Evolutionary conservation across 2,797 vertebrate genomes (phyloP), one percentile per base, ranked within the genome.

Genomic region (Chiroxiphia lanceolata): DNA sequence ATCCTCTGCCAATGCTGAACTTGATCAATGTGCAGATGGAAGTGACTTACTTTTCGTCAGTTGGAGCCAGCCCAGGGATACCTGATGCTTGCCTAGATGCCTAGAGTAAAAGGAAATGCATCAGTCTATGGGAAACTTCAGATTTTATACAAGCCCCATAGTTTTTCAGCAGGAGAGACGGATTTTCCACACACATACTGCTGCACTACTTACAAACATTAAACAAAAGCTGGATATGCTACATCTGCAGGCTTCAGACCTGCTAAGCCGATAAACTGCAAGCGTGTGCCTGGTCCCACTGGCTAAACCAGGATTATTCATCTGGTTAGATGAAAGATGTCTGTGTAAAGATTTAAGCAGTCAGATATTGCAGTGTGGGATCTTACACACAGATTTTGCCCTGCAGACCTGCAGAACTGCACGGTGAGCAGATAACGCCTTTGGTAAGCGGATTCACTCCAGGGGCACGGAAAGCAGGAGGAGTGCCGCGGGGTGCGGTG

Each of bases 31-130:
- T 3, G 5, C 69, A 78, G 31, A 84, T 40, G 50, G 51, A 84
- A 91, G 70, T 8, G 67, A 96, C 99, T 98, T 97, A 99, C 99
- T 99, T 99, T 93, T 99, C 99, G 91, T 99, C 99, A 47, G 99
- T 98, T 36, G 99, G 99, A 90, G 99, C 98, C 82, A 99, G 97
- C 34, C 99, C 99, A n/a, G 99, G 99, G 94, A 99, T 98, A 61
- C 99, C 99, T 42, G 99, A 99, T 59, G 98, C 98, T 95, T 98
- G 98, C 89, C 99, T 98, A 74, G 99, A 99, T 34, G 99, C 99
- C 99, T 99, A 87, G 54, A 51, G n/a, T 48, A 92, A 87, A 97
- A 96, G 50, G 34, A 93, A 93, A 85, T 5, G 8, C 36, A 45
- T 95, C 48, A 85, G 3, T 18, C 17, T 74, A 51, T 16, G 6